Evolutionary conservation across 2,797 vertebrate species (phyloP), one percentile per base, ranked within the genome.

Genomic region (Diceros bicornis): DNA sequence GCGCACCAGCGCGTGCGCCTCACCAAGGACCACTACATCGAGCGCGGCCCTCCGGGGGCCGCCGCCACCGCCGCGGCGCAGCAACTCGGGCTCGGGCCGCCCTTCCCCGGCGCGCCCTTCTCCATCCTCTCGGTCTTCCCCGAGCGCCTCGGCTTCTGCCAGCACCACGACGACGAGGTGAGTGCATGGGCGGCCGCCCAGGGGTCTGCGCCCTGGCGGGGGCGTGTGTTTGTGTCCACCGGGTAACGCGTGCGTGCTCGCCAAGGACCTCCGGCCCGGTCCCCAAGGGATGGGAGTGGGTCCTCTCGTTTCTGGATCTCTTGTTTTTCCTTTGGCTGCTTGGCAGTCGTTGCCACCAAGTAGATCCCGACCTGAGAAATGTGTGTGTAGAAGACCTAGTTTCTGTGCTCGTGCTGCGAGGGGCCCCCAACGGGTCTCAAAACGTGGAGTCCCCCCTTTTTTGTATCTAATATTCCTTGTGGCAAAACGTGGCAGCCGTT

Each of bases 11-110:
- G 99, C 78, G 99, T 99, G 96, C 98, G 99, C 88, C 99, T 99
- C 97, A 99, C 99, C 98, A 99, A 99, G 98, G 99, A 99, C 99
- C 99, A 99, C 98, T 99, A 99, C 99, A 99, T 99, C 23, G 99
- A 99, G 97, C 99, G 99, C 97, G 99, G 99, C 97, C 98, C 98
- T 34, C 99, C 98, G 64, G 98, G 98, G 81, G 97, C 94, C 4
- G 96, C 98, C 1, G 97, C 98, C 5, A 96, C 94, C 3, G 86
- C 98, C 1, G 96, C 98, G 25, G 96, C 98, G 16, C 89, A 75
- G 93, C 69, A 97, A 81, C 72, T 98, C 93, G 74, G 98, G 69
- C 89, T 98, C 55, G 83, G 91, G 92, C 89, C 97, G 97, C 71
- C 96, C 90, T 94, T 97, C 96, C n/a, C 98, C 7, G 93, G 97